A percentile compares a stretch with the other conserved stretches of the same genome.
These are phyloP conservation scores for Spea multiplicata DNA, from an alignment of 2,113 vertebrate genomes.

Conservation along the genomic window DNA sequence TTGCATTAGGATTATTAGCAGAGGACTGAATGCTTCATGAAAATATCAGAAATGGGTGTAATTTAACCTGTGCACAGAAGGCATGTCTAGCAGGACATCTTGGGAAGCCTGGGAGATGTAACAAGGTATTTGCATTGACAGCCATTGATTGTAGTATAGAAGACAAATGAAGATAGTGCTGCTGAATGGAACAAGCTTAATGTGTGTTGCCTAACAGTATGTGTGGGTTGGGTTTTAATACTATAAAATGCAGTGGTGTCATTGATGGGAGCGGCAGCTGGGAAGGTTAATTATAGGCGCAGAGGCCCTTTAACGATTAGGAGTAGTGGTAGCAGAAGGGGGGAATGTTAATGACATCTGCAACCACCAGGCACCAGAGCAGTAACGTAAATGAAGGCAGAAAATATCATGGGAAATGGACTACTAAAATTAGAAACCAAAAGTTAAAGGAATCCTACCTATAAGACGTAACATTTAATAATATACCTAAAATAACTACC, in stretches of 20 bases:
- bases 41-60: too few relatives aligned
- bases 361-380: constrained; percentile 56
- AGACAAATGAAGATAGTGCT: not conserved
- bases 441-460: too few relatives aligned
- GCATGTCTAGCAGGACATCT: too few relatives aligned
- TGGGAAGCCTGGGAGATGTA: too few relatives aligned
- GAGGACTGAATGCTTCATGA: too few relatives aligned
- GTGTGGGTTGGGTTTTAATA: not conserved
- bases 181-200: not conserved
- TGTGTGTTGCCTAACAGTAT: not conserved
- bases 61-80: too few relatives aligned
- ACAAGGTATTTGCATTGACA: too few relatives aligned
- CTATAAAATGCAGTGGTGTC: not conserved
- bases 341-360: constrained; percentile 66
- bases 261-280: constrained; percentile 59
- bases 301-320: constrained; percentile 66
- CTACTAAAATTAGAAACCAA: not conserved
- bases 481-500: too few relatives aligned
- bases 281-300: constrained; percentile 72
- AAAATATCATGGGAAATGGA: not conserved
- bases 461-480: not conserved
- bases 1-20: too few relatives aligned
- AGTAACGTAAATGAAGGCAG: constrained; percentile 36
- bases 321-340: constrained; percentile 61
- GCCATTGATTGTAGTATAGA: too few relatives aligned